Evolutionary conservation across 2,113 vertebrate species (phyloP).

Genomic region (Psophia crepitans): DNA sequence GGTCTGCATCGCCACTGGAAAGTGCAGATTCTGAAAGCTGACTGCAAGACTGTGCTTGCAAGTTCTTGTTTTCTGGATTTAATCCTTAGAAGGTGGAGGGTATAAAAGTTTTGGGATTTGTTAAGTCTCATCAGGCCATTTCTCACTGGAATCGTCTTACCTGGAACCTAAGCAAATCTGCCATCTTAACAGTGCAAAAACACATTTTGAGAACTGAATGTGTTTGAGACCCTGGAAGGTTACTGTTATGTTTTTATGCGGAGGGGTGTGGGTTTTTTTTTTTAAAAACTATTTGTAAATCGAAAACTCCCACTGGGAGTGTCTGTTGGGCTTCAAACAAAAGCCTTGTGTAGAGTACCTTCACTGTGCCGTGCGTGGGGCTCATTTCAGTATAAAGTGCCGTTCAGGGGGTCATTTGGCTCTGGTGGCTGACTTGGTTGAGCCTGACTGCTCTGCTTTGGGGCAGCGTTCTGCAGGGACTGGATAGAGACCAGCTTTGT

Average conservation of each 20-base stretch:
- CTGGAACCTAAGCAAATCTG: neutral
- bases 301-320: neutral
- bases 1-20: neutral
- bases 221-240: neutral
- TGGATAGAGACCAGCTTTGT: neutral
- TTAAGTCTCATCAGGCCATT: fast-evolving
- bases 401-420: neutral
- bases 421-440: neutral
- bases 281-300: neutral
- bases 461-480: neutral
- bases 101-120: neutral
- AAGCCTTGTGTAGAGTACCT: neutral
- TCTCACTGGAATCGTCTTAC: neutral
- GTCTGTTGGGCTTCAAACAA: neutral
- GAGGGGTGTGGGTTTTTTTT: fast-evolving
- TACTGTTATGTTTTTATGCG: neutral
- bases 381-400: neutral
- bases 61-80: neutral
- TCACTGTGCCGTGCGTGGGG: fast-evolving
- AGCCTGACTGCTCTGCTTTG: neutral
- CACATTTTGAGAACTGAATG: neutral
- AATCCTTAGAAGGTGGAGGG: neutral
- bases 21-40: neutral
- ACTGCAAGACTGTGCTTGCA: neutral
- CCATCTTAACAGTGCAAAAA: neutral